phyloP scores from a whole-genome alignment of 2,113 vertebrate genomes.

The Gallinago paraguaiae region DNA sequence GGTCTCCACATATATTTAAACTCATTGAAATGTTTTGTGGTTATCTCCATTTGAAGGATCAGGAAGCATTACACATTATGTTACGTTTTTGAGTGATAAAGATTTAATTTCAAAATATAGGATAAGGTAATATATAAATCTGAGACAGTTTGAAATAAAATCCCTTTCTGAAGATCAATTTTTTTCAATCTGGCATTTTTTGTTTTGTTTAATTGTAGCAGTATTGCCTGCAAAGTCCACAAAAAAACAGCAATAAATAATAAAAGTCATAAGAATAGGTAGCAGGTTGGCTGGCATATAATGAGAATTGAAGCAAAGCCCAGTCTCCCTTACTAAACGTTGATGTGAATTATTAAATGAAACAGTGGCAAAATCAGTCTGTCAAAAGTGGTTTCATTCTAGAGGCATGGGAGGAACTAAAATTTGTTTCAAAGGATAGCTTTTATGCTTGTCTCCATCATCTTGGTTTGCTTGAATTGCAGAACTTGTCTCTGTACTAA shows the following conservation, averaged over 20 bases:
- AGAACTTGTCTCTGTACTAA: neutral
- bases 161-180: neutral
- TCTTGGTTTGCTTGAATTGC: constrained; percentile 50
- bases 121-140: neutral
- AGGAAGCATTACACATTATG: neutral
- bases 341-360: constrained; percentile 69
- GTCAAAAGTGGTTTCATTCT: constrained; percentile 59
- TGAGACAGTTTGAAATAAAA: neutral
- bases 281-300: constrained; percentile 3
- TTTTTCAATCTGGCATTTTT: neutral
- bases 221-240: neutral
- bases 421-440: constrained; percentile 48
- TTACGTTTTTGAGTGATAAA: neutral
- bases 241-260: neutral
- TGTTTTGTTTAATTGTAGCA: neutral
- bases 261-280: neutral
- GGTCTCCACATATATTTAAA: neutral
- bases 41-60: neutral
- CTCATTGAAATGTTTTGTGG: neutral
- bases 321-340: constrained; percentile 43
- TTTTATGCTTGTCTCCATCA: neutral
- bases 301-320: neutral
- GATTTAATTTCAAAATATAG: neutral
- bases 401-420: constrained; percentile 35
- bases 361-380: constrained; percentile 58